Conservation (phyloP, 2,888 invertebrate species). For the Asteroscopus sphinx region DNA sequence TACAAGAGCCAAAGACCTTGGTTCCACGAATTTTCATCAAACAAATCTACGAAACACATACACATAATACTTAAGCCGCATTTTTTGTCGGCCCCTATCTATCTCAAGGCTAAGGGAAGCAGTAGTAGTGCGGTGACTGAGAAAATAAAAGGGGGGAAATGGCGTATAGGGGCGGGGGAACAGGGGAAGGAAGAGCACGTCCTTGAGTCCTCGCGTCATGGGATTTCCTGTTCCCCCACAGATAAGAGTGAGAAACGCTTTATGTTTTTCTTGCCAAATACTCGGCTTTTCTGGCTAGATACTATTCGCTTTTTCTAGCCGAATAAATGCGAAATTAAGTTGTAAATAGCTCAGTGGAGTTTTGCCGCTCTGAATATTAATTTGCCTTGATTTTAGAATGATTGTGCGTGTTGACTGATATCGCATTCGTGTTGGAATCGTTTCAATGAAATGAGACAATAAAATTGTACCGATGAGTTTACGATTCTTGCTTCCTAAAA, state of each 20-base stretch:
- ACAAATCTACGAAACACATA: constrained; percentile 9
- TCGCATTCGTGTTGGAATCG: constrained; percentile 21
- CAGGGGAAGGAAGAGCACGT: constrained; percentile 27
- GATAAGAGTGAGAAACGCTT: constrained; percentile 19
- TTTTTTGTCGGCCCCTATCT: constrained; percentile 13
- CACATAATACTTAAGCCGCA: constrained; percentile 11
- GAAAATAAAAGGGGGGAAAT: constrained; percentile 44
- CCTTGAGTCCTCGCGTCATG: constrained; percentile 46
- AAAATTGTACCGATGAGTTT: constrained; percentile 12
- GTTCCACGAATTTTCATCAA: background rate
- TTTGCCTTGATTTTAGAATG: constrained; percentile 3
- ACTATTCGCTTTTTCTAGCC: constrained; percentile 13
- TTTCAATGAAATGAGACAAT: constrained; percentile 28
- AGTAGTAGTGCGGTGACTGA: constrained; percentile 27
- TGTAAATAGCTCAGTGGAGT: constrained; percentile 4
- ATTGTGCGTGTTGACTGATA: constrained; percentile 20
- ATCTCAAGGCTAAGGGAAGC: constrained; percentile 38
- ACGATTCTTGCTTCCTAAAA: background rate
- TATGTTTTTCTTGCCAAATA: constrained; percentile 19
- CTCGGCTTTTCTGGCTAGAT: constrained; percentile 9
- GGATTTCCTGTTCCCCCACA: constrained; percentile 42
- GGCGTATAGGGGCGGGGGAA: constrained; percentile 9
- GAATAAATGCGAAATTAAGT: constrained; percentile 20
- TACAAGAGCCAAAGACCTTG: background rate
- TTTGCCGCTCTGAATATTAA: constrained; percentile 12